Percentiles rank a stretch among this genome's conserved stretches.
Evolutionary conservation across 2,797 vertebrate genomes (phyloP).

Genomic region (Gymnoscopelus microlampas): DNA sequence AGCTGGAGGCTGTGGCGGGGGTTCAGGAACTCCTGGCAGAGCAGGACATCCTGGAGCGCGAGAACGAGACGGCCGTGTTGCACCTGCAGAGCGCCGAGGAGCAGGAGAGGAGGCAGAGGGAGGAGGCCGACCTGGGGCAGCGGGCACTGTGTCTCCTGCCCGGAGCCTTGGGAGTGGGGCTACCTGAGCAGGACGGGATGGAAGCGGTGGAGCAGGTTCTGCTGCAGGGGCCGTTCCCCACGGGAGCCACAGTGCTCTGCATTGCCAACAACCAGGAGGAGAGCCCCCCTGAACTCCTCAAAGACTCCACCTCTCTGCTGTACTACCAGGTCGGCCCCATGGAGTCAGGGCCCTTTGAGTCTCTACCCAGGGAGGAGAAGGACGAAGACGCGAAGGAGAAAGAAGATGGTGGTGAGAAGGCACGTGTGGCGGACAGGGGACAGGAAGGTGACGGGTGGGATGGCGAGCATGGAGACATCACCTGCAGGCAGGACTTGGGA

Average conservation of each 20-base stretch:
- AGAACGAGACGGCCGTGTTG: constrained; percentile 92
- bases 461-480: constrained; percentile 58
- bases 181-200: constrained; percentile 61
- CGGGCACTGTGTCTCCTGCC: constrained; percentile 87
- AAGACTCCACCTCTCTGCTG: constrained; percentile 78
- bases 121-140: constrained; percentile 81
- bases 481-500: constrained; percentile 64
- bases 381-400: constrained; percentile 32
- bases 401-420: constrained; percentile 45
- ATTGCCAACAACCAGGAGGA: constrained; percentile 84
- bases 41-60: constrained; percentile 81
- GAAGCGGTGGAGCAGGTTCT: constrained; percentile 82
- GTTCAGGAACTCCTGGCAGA: constrained; percentile 75
- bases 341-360: constrained; percentile 70
- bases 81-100: constrained; percentile 96
- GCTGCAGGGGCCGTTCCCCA: constrained; percentile 88
- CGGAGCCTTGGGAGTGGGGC: constrained; percentile 70
- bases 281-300: constrained; percentile 67
- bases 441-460: constrained; percentile 45
- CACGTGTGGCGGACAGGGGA: constrained; percentile 47
- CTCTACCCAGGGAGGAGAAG: constrained; percentile 52
- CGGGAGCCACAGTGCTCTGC: constrained; percentile 88
- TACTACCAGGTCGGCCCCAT: constrained; percentile 83
- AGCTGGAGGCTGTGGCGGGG: constrained; percentile 63
- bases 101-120: constrained; percentile 89